Evolutionary conservation across 2,888 invertebrate genomes (phyloP), one percentile per base, ranked within the genome.

Genomic region (Pedicia rivosa): DNA sequence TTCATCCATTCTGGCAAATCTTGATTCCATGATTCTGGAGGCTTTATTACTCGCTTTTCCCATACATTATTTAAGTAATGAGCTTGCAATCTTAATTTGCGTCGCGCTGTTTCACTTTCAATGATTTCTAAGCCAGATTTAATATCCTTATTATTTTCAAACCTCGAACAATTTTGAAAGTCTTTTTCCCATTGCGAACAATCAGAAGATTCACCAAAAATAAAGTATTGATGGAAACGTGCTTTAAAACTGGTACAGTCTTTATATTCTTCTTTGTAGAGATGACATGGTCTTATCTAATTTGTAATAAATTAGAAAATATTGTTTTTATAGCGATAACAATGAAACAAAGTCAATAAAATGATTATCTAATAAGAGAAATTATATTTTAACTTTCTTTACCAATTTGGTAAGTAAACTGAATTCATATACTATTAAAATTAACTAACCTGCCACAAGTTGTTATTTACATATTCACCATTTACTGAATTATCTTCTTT

Each of bases 191-290:
- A 90, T 47, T 77, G 74, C 3, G 65, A 64, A 53, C 91, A 92
- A 53, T 90, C 79, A 6, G 68, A 37, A 1, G 63, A 56, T 50
- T 79, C 64, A 1, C 91, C 91, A 58, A 67, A 66, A 40, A 88
- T 68, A 54, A 87, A 92, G 54, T 84, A 79, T 58, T 91, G 91
- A 54, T 91, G 78, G 49, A 90, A 84, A 44, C 87, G 66, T 1
- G 69, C 78, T 57, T 63, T 72, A 14, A 82, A 62, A 47, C 80
- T 76, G 36, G 63, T 75, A 54, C 90, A 90, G 45, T 88, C 86
- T 15, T 67, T 65, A 51, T 82, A 84, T 63, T 90, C 88, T 36
- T 77, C 79, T 48, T 78, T 68, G 52, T 90, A 90, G n/a, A 72
- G 48, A n/a, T 68, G 59, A 56, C 87, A 87, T 5, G 78, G 74